phyloP scores from a whole-genome alignment of 2,113 vertebrate species.

The Nibea coibor region DNA sequence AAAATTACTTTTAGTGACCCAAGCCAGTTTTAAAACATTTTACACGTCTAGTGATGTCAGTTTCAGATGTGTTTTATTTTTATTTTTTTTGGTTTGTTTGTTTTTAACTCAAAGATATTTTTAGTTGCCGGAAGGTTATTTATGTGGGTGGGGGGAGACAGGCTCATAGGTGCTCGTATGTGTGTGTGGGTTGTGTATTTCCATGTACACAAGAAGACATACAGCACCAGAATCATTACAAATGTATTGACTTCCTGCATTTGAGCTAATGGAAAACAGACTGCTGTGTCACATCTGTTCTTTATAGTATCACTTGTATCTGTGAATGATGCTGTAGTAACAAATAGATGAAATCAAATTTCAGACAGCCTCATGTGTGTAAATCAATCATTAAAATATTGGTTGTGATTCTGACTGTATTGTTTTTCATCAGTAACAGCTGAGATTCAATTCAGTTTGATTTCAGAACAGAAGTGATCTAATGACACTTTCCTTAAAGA shows the following conservation, averaged over 20 bases:
- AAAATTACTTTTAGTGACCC: not conserved
- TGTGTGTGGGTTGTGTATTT: slow-evolving; percentile 37
- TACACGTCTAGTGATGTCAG: not conserved
- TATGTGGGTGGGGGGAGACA: slow-evolving; percentile 50
- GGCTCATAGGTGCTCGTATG: not conserved
- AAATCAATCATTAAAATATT: not conserved
- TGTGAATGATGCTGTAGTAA: not conserved
- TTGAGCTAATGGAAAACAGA: not conserved
- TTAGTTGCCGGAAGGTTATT: slow-evolving; percentile 17
- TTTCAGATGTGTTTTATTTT: not conserved
- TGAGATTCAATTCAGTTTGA: too few species aligned
- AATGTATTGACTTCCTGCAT: slow-evolving; percentile 26
- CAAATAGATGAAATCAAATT: not conserved
- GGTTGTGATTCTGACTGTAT: too few species aligned
- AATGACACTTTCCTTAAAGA: too few species aligned
- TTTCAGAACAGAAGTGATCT: too few species aligned
- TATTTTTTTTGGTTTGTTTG: too few species aligned
- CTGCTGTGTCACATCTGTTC: not conserved
- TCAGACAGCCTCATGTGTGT: not conserved
- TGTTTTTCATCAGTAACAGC: too few species aligned
- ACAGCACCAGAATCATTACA: not conserved
- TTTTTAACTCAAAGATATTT: slow-evolving; percentile 21
- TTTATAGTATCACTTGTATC: not conserved
- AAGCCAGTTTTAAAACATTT: not conserved
- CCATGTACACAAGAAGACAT: slow-evolving; percentile 7